phyloP scores from a whole-genome alignment of 2,797 vertebrate genomes.

The Eutrigla gurnardus region DNA sequence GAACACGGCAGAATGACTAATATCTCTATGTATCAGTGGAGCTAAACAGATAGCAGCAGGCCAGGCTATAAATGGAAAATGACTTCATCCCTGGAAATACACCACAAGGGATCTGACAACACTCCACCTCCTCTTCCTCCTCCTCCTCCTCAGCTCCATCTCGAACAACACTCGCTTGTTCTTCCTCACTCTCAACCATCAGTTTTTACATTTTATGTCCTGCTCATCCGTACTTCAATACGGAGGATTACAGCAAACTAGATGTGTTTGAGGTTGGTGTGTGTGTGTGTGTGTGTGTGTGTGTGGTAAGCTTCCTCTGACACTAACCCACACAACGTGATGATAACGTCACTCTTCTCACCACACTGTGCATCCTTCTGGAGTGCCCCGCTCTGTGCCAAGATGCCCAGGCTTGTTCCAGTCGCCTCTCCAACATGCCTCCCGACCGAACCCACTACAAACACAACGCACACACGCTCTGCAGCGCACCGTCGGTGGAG shows the following conservation, averaged over 20 bases:
- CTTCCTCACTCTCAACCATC: conserved; percentile 56
- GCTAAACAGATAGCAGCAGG: conserved; percentile 78
- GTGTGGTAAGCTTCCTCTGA: conserved; percentile 68
- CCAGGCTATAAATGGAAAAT: conserved; percentile 84
- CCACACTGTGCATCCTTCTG: conserved; percentile 83
- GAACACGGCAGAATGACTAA: conserved; percentile 66
- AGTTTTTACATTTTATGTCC: conserved; percentile 34
- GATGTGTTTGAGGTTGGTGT: conserved; percentile 42
- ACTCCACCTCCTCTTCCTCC: conserved; percentile 69
- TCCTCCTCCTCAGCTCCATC: conserved; percentile 57
- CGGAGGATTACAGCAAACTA: conserved; percentile 23
- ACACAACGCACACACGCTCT: conserved; percentile 28
- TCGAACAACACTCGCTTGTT: conserved; percentile 57
- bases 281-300: conserved; percentile 27
- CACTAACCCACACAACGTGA: conserved; percentile 80
- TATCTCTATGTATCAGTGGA: conserved; percentile 67
- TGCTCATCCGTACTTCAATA: conserved; percentile 24
- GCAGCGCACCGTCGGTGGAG: conserved; percentile 16
- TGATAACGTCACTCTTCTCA: conserved; percentile 80
- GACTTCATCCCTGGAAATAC: conserved; percentile 81
- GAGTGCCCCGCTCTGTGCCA: conserved; percentile 71
- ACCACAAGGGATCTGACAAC: conserved; percentile 75
- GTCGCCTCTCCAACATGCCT: conserved; percentile 37
- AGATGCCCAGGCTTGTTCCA: conserved; percentile 66
- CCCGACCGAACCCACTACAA: conserved; percentile 45